Conservation (phyloP, 2,888 invertebrate genomes). For the Blera fallax region DNA sequence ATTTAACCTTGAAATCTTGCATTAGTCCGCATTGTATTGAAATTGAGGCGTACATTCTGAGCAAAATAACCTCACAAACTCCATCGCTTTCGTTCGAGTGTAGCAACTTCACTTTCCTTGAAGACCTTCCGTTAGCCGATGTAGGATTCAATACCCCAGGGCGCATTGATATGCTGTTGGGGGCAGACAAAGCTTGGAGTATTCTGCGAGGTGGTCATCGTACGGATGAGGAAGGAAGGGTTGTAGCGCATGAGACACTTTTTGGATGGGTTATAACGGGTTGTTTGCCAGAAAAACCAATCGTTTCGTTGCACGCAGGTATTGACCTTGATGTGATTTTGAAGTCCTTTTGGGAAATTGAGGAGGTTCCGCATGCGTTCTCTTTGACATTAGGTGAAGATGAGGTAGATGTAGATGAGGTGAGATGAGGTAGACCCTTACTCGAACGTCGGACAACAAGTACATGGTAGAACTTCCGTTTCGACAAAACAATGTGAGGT, state of each 20-base stretch:
- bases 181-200: conserved; percentile 1
- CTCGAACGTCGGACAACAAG: background rate
- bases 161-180: conserved; percentile 6
- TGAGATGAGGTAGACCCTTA: too few species aligned
- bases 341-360: conserved; percentile 4
- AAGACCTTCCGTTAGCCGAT: background rate
- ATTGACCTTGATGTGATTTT: background rate
- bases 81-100: background rate
- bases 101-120: background rate
- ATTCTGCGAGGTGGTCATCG: conserved; percentile 8
- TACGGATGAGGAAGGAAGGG: too few species aligned
- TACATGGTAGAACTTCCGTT: background rate
- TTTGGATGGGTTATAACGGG: too few species aligned
- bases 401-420: too few species aligned
- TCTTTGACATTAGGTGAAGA: background rate
- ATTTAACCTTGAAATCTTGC: too few species aligned
- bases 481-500: background rate
- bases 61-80: background rate
- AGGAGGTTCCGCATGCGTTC: background rate
- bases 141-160: too few species aligned
- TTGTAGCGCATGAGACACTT: too few species aligned
- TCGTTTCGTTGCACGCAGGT: background rate
- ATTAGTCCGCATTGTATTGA: too few species aligned
- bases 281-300: background rate
- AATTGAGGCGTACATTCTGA: background rate